phyloP scores from a whole-genome alignment of 30 jellyfish, hydroid and myxozoan species.

The Aurelia aurita complex sp. Pacific region DNA sequence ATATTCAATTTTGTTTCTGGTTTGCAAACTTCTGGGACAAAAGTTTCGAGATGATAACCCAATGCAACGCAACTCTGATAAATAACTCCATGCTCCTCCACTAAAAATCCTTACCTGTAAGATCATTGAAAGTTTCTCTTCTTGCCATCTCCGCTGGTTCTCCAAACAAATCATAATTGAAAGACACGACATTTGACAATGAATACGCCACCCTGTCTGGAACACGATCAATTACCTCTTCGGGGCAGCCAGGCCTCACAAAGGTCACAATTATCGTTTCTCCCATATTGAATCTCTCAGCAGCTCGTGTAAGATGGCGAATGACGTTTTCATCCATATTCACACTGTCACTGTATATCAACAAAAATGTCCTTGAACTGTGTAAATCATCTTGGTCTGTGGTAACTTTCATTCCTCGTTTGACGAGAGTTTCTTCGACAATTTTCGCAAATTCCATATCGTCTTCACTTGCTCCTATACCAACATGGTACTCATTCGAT shows the following conservation, averaged over 20 bases:
- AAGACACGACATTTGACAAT: constrained; percentile 41
- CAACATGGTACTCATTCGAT: constrained; percentile 37
- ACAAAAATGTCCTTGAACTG: constrained; percentile 37
- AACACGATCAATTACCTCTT: constrained; percentile 54
- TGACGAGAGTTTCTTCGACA: constrained; percentile 16
- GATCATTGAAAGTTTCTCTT: constrained; percentile 20
- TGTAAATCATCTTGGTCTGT: constrained; percentile 59
- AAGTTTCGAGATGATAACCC: too few species aligned
- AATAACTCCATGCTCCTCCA: too few species aligned
- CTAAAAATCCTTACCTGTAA: constrained; percentile 1
- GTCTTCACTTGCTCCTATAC: constrained; percentile 51
- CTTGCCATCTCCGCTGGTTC: constrained; percentile 32
- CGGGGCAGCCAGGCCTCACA: constrained; percentile 64
- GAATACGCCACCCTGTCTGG: constrained; percentile 69
- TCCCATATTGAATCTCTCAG: constrained; percentile 59
- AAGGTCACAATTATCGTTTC: constrained; percentile 40
- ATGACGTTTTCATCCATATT: constrained; percentile 58
- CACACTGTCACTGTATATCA: constrained; percentile 51
- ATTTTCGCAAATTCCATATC: constrained; percentile 35
- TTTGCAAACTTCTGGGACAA: too few species aligned
- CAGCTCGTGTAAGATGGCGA: constrained; percentile 68
- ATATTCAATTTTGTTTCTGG: too few species aligned
- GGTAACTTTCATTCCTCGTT: constrained; percentile 52
- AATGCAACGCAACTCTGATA: too few species aligned
- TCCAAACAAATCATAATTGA: constrained; percentile 44